phyloP scores from a whole-genome alignment of 1,140 invertebrate species.

The Papilio polytes region DNA sequence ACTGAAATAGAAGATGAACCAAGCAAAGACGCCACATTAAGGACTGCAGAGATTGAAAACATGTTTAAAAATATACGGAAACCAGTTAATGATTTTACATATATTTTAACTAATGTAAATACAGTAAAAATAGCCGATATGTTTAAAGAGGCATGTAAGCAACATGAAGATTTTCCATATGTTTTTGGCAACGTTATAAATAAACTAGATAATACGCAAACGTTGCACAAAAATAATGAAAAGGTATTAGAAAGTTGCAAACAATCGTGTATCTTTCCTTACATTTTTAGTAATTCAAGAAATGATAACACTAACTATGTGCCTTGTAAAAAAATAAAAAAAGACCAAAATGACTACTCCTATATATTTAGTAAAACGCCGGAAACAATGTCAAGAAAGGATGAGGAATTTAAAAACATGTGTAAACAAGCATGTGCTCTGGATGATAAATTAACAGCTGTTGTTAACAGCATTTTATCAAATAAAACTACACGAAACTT shows the following conservation, averaged over 20 bases:
- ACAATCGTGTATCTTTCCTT: constrained; percentile 5
- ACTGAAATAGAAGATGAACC: neutral
- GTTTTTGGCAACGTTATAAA: constrained; percentile 19
- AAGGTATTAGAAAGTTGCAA: neutral
- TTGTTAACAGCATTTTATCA: neutral
- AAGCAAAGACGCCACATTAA: constrained; percentile 15
- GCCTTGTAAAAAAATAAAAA: neutral
- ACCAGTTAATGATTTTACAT: constrained; percentile 11
- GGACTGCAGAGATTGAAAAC: constrained; percentile 24
- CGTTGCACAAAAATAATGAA: constrained; percentile 28
- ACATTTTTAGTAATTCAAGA: constrained; percentile 7
- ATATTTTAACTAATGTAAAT: constrained; percentile 27
- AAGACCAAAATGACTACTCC: neutral
- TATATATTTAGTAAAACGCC: neutral
- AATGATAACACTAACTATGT: neutral
- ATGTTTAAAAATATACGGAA: constrained; percentile 32
- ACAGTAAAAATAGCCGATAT: constrained; percentile 21
- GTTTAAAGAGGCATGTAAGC: constrained; percentile 22
- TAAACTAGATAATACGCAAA: no score
- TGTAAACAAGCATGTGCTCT: neutral
- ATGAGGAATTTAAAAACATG: neutral
- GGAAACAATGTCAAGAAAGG: neutral
- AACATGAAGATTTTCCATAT: neutral
- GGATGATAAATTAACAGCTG: neutral
- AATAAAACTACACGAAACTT: neutral